phyloP scores from a whole-genome alignment of 2,888 invertebrate species.

The Tetramorium bicarinatum region DNA sequence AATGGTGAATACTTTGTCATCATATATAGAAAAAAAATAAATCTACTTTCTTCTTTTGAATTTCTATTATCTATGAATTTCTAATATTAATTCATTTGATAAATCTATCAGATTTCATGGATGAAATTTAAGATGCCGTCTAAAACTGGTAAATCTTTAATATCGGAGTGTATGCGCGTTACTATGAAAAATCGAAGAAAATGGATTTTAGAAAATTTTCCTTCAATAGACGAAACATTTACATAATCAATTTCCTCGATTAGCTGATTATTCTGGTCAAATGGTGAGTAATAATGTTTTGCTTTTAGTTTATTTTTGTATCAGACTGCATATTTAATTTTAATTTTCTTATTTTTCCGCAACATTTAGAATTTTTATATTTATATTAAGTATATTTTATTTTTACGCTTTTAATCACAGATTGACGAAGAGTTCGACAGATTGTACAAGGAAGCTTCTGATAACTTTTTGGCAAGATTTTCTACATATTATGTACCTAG shows the following conservation, averaged over 20 bases:
- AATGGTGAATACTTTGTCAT: not conserved
- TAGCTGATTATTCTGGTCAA: slow-evolving; percentile 14
- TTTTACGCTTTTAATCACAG: not conserved
- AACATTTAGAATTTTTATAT: not conserved
- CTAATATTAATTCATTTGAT: not conserved
- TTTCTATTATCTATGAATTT: too few relatives aligned
- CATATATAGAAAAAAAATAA: not conserved
- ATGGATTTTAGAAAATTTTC: not conserved
- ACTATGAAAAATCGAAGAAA: not conserved
- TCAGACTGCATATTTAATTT: too few relatives aligned
- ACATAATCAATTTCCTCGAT: not conserved
- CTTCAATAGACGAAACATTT: slow-evolving; percentile 11
- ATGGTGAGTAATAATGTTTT: not conserved
- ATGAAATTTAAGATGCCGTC: not conserved
- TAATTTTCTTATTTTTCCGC: not conserved
- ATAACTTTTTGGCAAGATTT: not conserved
- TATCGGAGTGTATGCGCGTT: not conserved
- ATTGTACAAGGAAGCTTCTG: slow-evolving; percentile 4
- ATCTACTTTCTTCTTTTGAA: not conserved
- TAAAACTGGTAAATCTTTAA: not conserved
- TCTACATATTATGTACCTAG: not conserved
- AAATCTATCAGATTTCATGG: not conserved
- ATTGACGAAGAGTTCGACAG: slow-evolving; percentile 10
- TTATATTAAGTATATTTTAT: not conserved
- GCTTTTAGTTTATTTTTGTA: not conserved